A percentile compares a stretch with the other conserved stretches of the same genome.
Conservation (phyloP, 2,797 vertebrate species). For the Epinephelus awoara region DNA sequence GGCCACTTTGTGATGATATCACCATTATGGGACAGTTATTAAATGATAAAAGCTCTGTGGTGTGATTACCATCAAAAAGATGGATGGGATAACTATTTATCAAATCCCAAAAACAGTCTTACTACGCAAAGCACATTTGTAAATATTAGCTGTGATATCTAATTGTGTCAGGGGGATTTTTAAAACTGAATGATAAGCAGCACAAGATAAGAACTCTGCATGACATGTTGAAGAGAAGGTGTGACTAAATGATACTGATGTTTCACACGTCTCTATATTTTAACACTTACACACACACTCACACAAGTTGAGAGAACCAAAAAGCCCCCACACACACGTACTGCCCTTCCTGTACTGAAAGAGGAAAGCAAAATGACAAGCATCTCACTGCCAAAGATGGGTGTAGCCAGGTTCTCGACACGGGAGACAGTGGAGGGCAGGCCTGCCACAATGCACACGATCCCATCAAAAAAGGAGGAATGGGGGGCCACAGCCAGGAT, state of each 20-base stretch:
- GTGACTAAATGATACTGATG: background rate
- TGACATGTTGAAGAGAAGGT: background rate
- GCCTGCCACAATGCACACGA: slow-evolving; percentile 90
- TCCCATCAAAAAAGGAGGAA: slow-evolving; percentile 95
- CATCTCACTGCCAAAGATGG: slow-evolving; percentile 94
- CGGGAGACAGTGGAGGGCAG: slow-evolving; percentile 95
- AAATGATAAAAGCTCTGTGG: background rate
- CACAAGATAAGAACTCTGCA: background rate
- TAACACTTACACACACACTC: background rate
- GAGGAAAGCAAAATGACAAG: slow-evolving; percentile 13
- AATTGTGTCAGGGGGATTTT: background rate
- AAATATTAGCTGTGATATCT: background rate
- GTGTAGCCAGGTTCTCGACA: slow-evolving; percentile 89
- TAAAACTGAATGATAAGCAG: background rate
- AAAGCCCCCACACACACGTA: background rate
- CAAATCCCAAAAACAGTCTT: background rate
- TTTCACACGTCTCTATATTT: background rate
- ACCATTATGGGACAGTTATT: slow-evolving; percentile 2
- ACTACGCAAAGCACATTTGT: background rate
- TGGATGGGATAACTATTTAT: background rate
- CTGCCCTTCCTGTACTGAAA: background rate
- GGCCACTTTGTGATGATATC: background rate
- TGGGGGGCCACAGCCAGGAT: slow-evolving; percentile 95
- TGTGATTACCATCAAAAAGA: background rate
- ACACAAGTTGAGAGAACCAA: background rate